A percentile compares a stretch with the other conserved stretches of the same genome.
phyloP scores from a whole-genome alignment of 2,888 invertebrate genomes.

The Phortica magna region DNA sequence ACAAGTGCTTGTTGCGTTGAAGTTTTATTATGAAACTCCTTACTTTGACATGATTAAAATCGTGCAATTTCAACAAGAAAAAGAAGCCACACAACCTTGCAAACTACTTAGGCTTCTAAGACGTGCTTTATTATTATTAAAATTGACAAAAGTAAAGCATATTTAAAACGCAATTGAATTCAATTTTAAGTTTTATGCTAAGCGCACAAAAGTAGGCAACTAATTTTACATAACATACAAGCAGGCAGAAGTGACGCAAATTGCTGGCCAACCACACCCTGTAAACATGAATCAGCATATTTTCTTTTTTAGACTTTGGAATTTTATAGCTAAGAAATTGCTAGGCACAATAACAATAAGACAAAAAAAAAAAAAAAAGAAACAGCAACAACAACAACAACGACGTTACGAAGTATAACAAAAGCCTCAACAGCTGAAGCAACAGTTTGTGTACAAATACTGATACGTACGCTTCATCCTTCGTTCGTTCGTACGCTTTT shows the following conservation, averaged over 20 bases:
- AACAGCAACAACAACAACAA: neutral
- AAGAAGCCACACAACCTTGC: too few relatives aligned
- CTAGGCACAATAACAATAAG: conserved; percentile 10
- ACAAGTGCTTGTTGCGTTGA: too few relatives aligned
- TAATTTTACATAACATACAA: neutral
- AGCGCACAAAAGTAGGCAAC: neutral
- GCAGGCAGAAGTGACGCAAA: neutral
- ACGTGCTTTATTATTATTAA: too few relatives aligned
- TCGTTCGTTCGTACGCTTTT: neutral
- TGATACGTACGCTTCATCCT: neutral
- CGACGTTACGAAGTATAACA: neutral
- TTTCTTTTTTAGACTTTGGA: neutral
- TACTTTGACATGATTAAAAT: too few relatives aligned
- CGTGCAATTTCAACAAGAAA: too few relatives aligned
- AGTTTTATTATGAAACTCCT: too few relatives aligned
- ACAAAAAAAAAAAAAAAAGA: too few relatives aligned
- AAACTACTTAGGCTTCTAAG: too few relatives aligned
- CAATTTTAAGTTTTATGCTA: neutral
- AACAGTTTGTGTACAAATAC: conserved; percentile 25
- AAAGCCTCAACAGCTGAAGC: conserved; percentile 16
- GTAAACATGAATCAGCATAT: conserved; percentile 19
- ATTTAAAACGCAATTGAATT: too few relatives aligned
- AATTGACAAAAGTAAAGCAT: too few relatives aligned
- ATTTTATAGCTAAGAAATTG: conserved; percentile 1
- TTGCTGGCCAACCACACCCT: conserved; percentile 1